Evolutionary conservation across 2,888 invertebrate species (phyloP).

Genomic region (Melangyna quadrimaculata): DNA sequence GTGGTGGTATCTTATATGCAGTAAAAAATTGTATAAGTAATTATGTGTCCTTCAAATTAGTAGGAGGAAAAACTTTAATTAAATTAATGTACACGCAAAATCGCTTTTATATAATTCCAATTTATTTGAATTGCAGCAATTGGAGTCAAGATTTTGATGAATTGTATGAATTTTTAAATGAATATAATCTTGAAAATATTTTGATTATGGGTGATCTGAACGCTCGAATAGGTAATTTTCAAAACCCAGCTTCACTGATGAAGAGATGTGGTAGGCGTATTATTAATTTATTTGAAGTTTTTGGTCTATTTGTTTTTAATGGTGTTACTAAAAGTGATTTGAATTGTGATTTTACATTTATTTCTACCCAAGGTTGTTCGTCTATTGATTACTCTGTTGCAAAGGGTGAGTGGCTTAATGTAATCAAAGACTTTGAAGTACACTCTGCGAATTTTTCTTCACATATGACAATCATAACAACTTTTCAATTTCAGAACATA

Average conservation of each 20-base stretch:
- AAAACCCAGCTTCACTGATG: too few species aligned
- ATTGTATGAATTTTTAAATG: background rate
- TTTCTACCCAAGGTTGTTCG: background rate
- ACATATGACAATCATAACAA: background rate
- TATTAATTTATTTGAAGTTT: too few species aligned
- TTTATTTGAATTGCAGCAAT: background rate
- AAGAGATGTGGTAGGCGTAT: too few species aligned
- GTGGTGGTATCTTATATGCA: too few species aligned
- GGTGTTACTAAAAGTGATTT: background rate
- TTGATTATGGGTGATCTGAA: too few species aligned
- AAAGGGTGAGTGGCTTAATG: background rate
- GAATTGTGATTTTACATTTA: background rate
- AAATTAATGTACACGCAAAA: background rate
- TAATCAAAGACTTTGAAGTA: background rate
- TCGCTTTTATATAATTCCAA: background rate
- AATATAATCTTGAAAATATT: background rate
- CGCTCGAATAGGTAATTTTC: too few species aligned
- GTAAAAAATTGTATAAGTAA: too few species aligned
- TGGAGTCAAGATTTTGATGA: background rate
- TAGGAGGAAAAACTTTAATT: background rate
- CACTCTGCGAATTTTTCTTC: background rate
- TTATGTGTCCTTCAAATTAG: background rate
- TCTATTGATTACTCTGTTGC: background rate
- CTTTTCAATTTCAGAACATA: too few species aligned
- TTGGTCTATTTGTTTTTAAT: too few species aligned